Evolutionary conservation across 2,888 invertebrate species (phyloP).

Genomic region (Rotaria magnacalcarata): DNA sequence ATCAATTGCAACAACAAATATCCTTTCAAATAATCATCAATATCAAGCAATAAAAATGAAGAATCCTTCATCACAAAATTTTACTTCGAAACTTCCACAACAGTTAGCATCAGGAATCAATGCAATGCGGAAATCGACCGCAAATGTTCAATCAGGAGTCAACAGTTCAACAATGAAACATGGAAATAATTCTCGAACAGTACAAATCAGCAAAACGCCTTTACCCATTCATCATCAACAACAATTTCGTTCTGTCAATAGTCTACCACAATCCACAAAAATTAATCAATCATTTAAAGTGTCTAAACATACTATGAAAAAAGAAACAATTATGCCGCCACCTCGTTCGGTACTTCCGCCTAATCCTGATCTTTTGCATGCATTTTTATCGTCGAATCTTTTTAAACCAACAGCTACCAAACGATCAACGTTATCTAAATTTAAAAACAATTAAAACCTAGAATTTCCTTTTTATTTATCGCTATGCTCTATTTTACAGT

Average conservation of each 20-base stretch:
- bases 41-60: not conserved
- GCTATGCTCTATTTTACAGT: not conserved
- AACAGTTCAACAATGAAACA: not conserved
- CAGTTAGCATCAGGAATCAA: not conserved
- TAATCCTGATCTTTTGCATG: not conserved
- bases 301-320: not conserved
- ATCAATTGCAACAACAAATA: not conserved
- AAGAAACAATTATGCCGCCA: not conserved
- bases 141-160: not conserved
- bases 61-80: not conserved
- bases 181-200: not conserved
- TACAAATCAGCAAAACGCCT: not conserved
- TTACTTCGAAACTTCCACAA: not conserved
- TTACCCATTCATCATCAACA: not conserved
- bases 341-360: not conserved
- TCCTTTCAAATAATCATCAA: not conserved
- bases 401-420: not conserved
- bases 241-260: not conserved
- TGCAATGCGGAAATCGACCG: not conserved
- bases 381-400: not conserved
- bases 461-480: not conserved
- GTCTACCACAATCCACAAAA: not conserved
- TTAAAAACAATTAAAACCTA: not conserved
- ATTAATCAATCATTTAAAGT: not conserved
- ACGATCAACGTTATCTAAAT: not conserved